phyloP scores from a whole-genome alignment of 2,888 invertebrate species.

The Cheilosia vulpina region DNA sequence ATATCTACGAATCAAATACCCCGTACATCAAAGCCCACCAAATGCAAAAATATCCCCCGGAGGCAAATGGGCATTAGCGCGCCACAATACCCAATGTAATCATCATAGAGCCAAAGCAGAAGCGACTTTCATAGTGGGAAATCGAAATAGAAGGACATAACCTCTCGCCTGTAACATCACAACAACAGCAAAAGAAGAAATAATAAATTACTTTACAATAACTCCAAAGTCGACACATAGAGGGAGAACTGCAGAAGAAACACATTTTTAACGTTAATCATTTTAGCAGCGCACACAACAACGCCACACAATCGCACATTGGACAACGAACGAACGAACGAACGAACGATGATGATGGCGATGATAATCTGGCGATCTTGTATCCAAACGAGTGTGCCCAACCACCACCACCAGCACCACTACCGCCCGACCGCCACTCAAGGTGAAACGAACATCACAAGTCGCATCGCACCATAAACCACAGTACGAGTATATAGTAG shows the following conservation, averaged over 20 bases:
- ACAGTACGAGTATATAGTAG: slow-evolving; percentile 37
- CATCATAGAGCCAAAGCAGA: slow-evolving; percentile 54
- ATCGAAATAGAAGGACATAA: slow-evolving; percentile 64
- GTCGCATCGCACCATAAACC: slow-evolving; percentile 70
- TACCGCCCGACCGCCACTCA: slow-evolving; percentile 23
- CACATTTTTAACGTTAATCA: slow-evolving; percentile 73
- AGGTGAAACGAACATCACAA: slow-evolving; percentile 67
- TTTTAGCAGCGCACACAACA: slow-evolving; percentile 65
- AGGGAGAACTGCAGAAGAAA: slow-evolving; percentile 49
- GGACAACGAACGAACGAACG: slow-evolving; percentile 70
- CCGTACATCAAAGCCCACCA: slow-evolving; percentile 44
- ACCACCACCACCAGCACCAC: slow-evolving; percentile 11
- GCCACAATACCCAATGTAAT: slow-evolving; percentile 54
- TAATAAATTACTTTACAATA: slow-evolving; percentile 75
- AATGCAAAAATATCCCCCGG: slow-evolving; percentile 35
- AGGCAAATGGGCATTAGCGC: slow-evolving; percentile 47
- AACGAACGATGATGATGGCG: slow-evolving; percentile 68
- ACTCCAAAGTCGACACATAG: slow-evolving; percentile 72
- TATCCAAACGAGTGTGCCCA: slow-evolving; percentile 64
- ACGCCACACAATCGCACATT: slow-evolving; percentile 63
- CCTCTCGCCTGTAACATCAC: slow-evolving; percentile 32
- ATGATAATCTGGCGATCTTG: slow-evolving; percentile 73
- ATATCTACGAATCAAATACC: slow-evolving; percentile 51
- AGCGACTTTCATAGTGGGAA: slow-evolving; percentile 48
- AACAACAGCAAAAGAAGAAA: slow-evolving; percentile 54